Percentiles rank a stretch among this genome's conserved stretches.
Evolutionary conservation across 2,888 invertebrate species (phyloP).

Genomic region (Invenusta paracnida): DNA sequence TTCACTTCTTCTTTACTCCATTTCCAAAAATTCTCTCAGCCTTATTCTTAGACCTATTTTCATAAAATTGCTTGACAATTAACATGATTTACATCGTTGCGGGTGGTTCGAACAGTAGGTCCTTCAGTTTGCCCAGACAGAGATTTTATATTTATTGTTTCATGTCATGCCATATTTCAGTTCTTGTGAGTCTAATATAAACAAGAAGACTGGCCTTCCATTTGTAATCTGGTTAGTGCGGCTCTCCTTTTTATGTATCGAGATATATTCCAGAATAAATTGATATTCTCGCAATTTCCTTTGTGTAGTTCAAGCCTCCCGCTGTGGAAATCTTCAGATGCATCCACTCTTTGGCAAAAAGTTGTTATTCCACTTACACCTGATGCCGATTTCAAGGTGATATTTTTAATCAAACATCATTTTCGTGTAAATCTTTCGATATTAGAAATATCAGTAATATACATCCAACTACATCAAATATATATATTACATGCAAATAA

Average conservation of each 20-base stretch:
- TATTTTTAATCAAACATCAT: too few relatives aligned
- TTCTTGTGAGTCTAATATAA: constrained; percentile 30
- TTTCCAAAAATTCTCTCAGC: too few relatives aligned
- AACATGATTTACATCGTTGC: background rate
- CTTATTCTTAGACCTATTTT: too few relatives aligned
- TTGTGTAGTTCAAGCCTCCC: background rate
- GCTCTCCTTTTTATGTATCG: background rate
- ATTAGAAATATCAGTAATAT: too few relatives aligned
- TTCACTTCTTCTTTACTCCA: too few relatives aligned
- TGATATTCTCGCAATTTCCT: background rate
- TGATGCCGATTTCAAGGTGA: constrained; percentile 22
- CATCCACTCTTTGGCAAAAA: background rate
- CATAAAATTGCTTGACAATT: too few relatives aligned
- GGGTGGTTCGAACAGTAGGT: too few relatives aligned
- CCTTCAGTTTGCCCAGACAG: too few relatives aligned
- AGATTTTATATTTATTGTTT: background rate
- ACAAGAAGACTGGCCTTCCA: constrained; percentile 20
- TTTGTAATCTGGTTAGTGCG: constrained; percentile 23
- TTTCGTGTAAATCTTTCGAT: too few relatives aligned
- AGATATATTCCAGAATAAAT: too few relatives aligned
- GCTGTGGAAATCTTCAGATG: background rate
- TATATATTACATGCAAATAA: too few relatives aligned
- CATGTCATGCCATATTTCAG: constrained; percentile 21
- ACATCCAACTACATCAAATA: too few relatives aligned
- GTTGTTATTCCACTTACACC: background rate